Conservation (phyloP, 2,113 vertebrate species). For the Addax nasomaculatus region DNA sequence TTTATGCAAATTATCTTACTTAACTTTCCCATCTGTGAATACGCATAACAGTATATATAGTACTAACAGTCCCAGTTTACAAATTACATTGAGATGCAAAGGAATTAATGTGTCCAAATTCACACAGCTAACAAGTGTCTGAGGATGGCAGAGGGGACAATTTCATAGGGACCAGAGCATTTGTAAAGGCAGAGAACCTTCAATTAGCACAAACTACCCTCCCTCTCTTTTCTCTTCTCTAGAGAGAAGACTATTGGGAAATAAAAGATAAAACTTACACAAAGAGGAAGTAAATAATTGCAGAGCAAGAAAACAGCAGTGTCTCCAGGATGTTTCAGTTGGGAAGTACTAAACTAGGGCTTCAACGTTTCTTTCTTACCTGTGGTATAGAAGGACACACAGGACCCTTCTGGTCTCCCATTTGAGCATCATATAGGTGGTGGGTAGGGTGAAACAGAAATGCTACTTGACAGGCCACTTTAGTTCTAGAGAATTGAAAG, state of each 20-base stretch:
- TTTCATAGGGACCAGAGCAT: not conserved
- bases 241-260: not conserved
- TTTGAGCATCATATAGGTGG: not conserved
- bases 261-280: not conserved
- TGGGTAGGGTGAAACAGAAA: not conserved
- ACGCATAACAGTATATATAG: not conserved
- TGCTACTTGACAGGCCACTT: not conserved
- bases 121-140: not conserved
- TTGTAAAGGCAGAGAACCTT: not conserved
- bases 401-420: not conserved
- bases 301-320: not conserved
- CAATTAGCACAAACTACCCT: not conserved
- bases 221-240: not conserved
- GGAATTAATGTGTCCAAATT: not conserved
- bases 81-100: not conserved
- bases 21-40: not conserved
- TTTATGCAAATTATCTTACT: not conserved
- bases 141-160: not conserved
- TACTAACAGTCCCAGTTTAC: not conserved
- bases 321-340: not conserved
- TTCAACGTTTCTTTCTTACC: not conserved
- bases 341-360: not conserved
- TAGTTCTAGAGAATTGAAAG: not conserved
- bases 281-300: not conserved
- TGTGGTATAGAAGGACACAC: not conserved